These are phyloP conservation scores for Sparidentex hasta DNA, from an alignment of 2,797 vertebrate genomes.

Conservation along the genomic window DNA sequence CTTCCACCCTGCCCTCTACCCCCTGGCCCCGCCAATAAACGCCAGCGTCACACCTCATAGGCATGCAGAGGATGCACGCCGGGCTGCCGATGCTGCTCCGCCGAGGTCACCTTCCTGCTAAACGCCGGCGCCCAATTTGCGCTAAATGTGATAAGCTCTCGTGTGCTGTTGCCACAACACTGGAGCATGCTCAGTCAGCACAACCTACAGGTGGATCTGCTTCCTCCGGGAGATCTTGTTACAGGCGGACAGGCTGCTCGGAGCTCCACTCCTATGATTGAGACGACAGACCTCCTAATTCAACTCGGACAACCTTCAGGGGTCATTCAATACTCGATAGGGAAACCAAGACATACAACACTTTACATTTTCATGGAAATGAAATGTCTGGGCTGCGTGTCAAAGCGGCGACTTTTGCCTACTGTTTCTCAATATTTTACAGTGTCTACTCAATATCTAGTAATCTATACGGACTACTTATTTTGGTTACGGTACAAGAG, in stretches of 20 bases:
- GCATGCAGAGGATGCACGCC: constrained; percentile 53
- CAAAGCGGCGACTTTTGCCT: constrained; percentile 52
- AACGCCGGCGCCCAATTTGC: constrained; percentile 66
- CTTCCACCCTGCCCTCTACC: constrained; percentile 36
- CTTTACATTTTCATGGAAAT: constrained; percentile 68
- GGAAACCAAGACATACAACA: constrained; percentile 70
- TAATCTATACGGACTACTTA: constrained; percentile 69
- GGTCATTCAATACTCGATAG: constrained; percentile 77
- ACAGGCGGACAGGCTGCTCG: constrained; percentile 59
- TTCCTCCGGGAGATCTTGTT: constrained; percentile 78
- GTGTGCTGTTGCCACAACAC: constrained; percentile 68
- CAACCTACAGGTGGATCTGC: constrained; percentile 82
- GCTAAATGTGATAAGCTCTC: constrained; percentile 74
- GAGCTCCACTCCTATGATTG: constrained; percentile 67
- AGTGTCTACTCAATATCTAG: constrained; percentile 57
- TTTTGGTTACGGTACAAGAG: constrained; percentile 60
- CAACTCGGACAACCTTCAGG: constrained; percentile 75
- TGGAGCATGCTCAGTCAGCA: constrained; percentile 76
- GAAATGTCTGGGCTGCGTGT: constrained; percentile 64
- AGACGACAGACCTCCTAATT: constrained; percentile 81
- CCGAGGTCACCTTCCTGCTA: constrained; percentile 84
- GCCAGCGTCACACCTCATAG: constrained; percentile 81
- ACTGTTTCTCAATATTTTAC: constrained; percentile 64
- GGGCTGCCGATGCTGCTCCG: constrained; percentile 49
- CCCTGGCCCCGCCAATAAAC: constrained; percentile 81